Evolutionary conservation across 2,113 vertebrate species (phyloP), one percentile per base, ranked within the genome.

Genomic region (zebrafish (Danio rerio)): DNA sequence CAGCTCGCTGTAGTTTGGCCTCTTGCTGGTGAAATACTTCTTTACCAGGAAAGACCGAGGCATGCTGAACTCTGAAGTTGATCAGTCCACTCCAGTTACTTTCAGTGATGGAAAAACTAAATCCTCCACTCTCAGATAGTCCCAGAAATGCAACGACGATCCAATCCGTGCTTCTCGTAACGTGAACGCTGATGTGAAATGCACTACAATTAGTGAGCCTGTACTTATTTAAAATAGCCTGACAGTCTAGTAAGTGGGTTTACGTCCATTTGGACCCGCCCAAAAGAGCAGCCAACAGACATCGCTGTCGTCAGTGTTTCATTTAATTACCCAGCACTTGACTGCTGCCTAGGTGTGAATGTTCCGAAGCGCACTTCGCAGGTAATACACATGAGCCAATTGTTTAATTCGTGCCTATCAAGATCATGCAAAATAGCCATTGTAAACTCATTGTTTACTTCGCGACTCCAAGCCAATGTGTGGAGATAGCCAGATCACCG

Each of bases 11-110:
- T 99, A 99, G 92, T 99, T 98, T 9, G 97, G 97, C 77, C 97
- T 97, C 92, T 97, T 96, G 91, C 92, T 96, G 52, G 95, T 93
- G 86, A 97, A 96, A 73, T 96, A 95, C 89, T 98, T 97, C 92
- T 98, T 96, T 80, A 99, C 96, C 21, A 99, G 91, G 87, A 99
- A 99, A 15, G 97, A 98, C 9, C 97, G 96, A 90, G 97, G 97
- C 97, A 98, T 98, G 89, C 89, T 95, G 88, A 88, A 82, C 79
- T 73, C 72, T 61, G 56, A 1, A 72, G 18, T 52, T 66, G 12
- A 87, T 70, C 53, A 56, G 6, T 45, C 69, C 76, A 80, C 12
- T 72, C 49, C 68, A 56, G 42, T n/a, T 56, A 43, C 53, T 31
- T 58, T 15, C 9, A 62, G 3, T 1, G 7, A 18, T 43, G 31